Conservation (phyloP, 2,888 invertebrate species). For the Bursaphelenchus okinawaensis region DNA sequence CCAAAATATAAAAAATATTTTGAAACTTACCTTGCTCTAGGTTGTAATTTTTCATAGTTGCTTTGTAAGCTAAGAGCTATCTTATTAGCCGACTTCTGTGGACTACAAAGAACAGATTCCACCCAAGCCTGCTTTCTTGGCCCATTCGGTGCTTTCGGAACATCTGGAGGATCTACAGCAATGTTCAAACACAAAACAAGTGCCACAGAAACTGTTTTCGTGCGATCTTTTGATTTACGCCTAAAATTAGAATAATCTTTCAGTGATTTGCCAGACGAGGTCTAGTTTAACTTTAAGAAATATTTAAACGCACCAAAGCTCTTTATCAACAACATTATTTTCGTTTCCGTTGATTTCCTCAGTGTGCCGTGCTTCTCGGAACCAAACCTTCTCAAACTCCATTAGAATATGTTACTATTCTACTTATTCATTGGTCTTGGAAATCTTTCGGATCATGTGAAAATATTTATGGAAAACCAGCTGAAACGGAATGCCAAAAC, state of each 20-base stretch:
- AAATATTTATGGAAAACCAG: too few species aligned
- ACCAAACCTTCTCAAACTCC: slow-evolving; percentile 32
- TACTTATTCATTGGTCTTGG: too few species aligned
- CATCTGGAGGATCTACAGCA: slow-evolving; percentile 98
- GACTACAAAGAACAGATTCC: slow-evolving; percentile 74
- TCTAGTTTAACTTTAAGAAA: neutral
- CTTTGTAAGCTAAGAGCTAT: slow-evolving; percentile 85
- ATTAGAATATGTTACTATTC: too few species aligned
- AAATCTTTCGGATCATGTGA: neutral
- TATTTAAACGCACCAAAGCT: slow-evolving; percentile 23
- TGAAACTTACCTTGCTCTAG: slow-evolving; percentile 68
- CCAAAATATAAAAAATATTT: neutral
- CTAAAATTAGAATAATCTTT: slow-evolving; percentile 18
- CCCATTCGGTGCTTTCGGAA: slow-evolving; percentile 88
- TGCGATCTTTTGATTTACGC: slow-evolving; percentile 59
- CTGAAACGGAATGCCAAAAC: neutral
- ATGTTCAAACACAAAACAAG: slow-evolving; percentile 93
- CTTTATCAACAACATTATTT: slow-evolving; percentile 21
- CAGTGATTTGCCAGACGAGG: neutral
- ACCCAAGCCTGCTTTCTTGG: slow-evolving; percentile 87
- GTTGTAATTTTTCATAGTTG: slow-evolving; percentile 98
- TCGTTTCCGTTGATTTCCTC: slow-evolving; percentile 36
- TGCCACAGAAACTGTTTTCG: slow-evolving; percentile 98
- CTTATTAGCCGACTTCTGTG: slow-evolving; percentile 72
- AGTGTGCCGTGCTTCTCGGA: slow-evolving; percentile 48